These are phyloP conservation scores for Cheirogaleus major DNA, from an alignment of 2,797 vertebrate species.

Conservation along the genomic window DNA sequence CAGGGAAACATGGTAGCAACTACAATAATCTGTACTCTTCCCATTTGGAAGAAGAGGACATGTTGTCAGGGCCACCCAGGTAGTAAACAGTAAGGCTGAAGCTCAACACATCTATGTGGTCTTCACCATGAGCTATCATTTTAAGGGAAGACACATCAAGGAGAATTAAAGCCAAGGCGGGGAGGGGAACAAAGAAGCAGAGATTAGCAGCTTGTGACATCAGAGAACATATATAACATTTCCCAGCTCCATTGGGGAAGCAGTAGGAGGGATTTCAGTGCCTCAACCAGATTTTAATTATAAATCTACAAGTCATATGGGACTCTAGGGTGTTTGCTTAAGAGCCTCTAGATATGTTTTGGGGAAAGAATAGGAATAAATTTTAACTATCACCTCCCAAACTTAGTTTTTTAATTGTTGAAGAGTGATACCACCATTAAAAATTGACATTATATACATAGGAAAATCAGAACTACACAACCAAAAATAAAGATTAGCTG, in stretches of 20 bases:
- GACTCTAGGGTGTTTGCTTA: not conserved
- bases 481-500: constrained; percentile 12
- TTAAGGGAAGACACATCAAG: not conserved
- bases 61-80: not conserved
- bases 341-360: not conserved
- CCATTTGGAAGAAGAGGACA: not conserved
- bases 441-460: not conserved
- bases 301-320: constrained; percentile 18
- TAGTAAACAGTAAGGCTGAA: not conserved
- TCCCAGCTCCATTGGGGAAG: not conserved
- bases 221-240: not conserved
- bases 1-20: not conserved
- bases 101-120: not conserved
- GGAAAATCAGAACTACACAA: not conserved
- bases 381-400: not conserved
- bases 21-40: not conserved
- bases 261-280: not conserved
- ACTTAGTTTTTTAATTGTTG: not conserved
- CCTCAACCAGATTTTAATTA: not conserved
- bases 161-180: not conserved
- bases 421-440: not conserved
- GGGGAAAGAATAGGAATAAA: not conserved
- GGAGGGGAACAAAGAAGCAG: not conserved
- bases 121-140: not conserved
- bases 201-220: not conserved